Evolutionary conservation across 2,797 vertebrate species (phyloP).

Genomic region (Melanotaenia boesemani): DNA sequence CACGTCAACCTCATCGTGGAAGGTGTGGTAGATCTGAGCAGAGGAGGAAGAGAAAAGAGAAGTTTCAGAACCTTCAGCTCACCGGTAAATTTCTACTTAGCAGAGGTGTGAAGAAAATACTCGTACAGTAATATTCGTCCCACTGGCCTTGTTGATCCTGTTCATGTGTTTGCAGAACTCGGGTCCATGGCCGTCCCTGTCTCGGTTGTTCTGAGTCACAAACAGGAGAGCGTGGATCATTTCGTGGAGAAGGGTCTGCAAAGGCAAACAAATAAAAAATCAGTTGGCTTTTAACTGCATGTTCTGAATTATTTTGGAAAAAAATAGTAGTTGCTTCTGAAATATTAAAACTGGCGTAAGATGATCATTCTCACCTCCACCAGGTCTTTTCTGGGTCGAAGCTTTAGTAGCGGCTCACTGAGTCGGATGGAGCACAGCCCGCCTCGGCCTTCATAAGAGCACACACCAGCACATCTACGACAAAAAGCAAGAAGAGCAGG

Average conservation of each 20-base stretch:
- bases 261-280: background rate
- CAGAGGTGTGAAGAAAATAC: background rate
- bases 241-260: constrained; percentile 96
- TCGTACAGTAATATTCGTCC: constrained; percentile 91
- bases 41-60: background rate
- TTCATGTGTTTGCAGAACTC: constrained; percentile 98
- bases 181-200: constrained; percentile 92
- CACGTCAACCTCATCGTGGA: constrained; percentile 91
- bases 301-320: too few species aligned
- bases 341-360: background rate
- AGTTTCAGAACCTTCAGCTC: background rate
- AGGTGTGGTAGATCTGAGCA: constrained; percentile 90
- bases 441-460: constrained; percentile 91
- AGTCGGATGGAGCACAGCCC: constrained; percentile 96
- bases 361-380: constrained; percentile 89
- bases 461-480: constrained; percentile 92
- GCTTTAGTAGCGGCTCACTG: constrained; percentile 93
- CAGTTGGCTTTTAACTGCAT: too few species aligned
- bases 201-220: constrained; percentile 94
- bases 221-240: constrained; percentile 99
- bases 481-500: background rate
- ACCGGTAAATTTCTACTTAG: background rate
- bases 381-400: constrained; percentile 93
- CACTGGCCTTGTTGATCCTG: constrained; percentile 90
- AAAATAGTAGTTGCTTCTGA: too few species aligned